A percentile compares a stretch with the other conserved stretches of the same genome.
phyloP scores from a whole-genome alignment of 2,113 vertebrate species.

The Gymnogyps californianus region DNA sequence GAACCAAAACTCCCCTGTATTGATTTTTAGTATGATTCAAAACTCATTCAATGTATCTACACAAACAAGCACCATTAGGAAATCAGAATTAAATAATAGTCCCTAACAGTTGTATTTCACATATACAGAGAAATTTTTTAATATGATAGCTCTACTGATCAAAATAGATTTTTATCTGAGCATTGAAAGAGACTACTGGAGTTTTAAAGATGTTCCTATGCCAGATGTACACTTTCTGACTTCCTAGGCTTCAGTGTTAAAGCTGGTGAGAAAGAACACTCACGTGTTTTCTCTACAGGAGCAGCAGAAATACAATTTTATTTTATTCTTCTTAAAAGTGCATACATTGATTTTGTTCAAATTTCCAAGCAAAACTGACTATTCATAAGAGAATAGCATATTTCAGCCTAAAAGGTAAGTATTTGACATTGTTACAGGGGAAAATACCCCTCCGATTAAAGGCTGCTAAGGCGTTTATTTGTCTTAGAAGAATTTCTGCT shows the following conservation, averaged over 20 bases:
- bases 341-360: not conserved
- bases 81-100: not conserved
- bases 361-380: not conserved
- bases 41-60: not conserved
- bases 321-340: not conserved
- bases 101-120: not conserved
- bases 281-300: not conserved
- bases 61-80: not conserved
- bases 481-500: not conserved
- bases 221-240: not conserved
- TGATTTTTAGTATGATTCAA: not conserved
- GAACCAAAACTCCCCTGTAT: not conserved
- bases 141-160: not conserved
- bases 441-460: not conserved
- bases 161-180: not conserved
- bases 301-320: not conserved
- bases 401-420: not conserved
- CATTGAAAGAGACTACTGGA: not conserved
- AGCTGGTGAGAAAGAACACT: not conserved
- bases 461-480: not conserved
- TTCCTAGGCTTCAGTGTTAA: not conserved
- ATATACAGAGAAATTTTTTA: not conserved
- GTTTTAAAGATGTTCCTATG: not conserved
- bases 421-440: not conserved
- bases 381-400: not conserved